phyloP scores from a whole-genome alignment of 2,888 invertebrate genomes.

The Agriotes lineatus region DNA sequence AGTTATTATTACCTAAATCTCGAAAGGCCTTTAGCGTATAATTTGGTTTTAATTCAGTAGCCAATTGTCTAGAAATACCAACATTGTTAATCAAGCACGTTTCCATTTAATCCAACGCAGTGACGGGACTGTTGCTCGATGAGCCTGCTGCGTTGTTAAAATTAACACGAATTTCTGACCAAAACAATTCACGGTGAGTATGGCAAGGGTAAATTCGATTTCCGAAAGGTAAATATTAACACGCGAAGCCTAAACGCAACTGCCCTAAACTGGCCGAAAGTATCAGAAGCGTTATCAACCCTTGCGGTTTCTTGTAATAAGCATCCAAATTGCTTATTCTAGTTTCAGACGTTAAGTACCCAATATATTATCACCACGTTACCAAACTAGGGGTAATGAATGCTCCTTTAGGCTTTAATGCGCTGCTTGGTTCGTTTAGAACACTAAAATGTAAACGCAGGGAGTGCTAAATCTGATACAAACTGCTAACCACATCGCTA shows the following conservation, averaged over 20 bases:
- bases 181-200: neutral
- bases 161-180: no score
- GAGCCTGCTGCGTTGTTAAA: no score
- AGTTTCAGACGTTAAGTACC: constrained; percentile 26
- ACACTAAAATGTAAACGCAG: constrained; percentile 23
- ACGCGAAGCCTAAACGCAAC: neutral
- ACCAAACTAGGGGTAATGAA: constrained; percentile 28
- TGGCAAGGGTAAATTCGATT: neutral
- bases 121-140: no score
- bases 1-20: no score
- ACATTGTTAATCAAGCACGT: no score
- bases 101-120: no score
- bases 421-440: constrained; percentile 30
- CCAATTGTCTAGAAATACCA: no score
- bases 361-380: constrained; percentile 27
- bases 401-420: constrained; percentile 30
- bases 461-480: constrained; percentile 29
- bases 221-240: neutral
- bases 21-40: no score
- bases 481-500: constrained; percentile 25
- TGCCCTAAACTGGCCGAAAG: constrained; percentile 18
- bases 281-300: constrained; percentile 11
- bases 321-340: constrained; percentile 27
- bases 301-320: constrained; percentile 21
- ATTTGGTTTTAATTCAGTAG: no score